A percentile compares a stretch with the other conserved stretches of the same genome.
Evolutionary conservation across 2,797 vertebrate species (phyloP).

Genomic region (Xiphorhynchus erythropygius): DNA sequence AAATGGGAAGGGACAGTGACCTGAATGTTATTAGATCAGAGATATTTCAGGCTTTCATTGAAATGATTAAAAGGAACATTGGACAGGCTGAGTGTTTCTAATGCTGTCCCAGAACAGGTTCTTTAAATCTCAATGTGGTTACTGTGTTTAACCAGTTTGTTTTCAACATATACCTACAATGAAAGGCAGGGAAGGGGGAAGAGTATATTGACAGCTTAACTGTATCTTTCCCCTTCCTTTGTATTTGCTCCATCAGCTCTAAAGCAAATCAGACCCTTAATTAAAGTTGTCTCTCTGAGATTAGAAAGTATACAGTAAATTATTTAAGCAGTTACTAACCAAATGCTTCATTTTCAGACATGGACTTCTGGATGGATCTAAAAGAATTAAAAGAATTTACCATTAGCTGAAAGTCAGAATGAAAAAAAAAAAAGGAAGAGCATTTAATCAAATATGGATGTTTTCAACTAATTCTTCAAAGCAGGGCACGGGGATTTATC

Average conservation of each 20-base stretch:
- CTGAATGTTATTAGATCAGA: background rate
- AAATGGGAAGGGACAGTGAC: background rate
- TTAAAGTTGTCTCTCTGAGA: background rate
- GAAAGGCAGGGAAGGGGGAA: background rate
- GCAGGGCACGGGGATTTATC: background rate
- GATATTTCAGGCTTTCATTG: background rate
- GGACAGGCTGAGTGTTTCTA: background rate
- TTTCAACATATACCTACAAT: background rate
- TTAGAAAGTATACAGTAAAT: background rate
- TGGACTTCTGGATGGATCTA: constrained; percentile 78
- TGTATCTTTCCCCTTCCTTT: background rate
- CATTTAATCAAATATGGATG: constrained; percentile 35
- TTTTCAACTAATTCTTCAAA: constrained; percentile 44
- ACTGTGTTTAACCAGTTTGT: background rate
- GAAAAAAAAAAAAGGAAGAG: background rate
- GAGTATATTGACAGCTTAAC: background rate
- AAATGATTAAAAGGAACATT: background rate
- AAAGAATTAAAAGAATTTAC: constrained; percentile 72
- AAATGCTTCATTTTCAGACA: constrained; percentile 78
- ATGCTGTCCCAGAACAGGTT: background rate
- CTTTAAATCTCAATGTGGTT: background rate
- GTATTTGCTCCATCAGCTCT: background rate
- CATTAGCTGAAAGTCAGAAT: constrained; percentile 40
- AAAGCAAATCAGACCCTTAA: constrained; percentile 30
- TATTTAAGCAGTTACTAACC: constrained; percentile 77